Evolutionary conservation across 2,888 invertebrate species (phyloP).

Genomic region (Drosophila peninsularis): DNA sequence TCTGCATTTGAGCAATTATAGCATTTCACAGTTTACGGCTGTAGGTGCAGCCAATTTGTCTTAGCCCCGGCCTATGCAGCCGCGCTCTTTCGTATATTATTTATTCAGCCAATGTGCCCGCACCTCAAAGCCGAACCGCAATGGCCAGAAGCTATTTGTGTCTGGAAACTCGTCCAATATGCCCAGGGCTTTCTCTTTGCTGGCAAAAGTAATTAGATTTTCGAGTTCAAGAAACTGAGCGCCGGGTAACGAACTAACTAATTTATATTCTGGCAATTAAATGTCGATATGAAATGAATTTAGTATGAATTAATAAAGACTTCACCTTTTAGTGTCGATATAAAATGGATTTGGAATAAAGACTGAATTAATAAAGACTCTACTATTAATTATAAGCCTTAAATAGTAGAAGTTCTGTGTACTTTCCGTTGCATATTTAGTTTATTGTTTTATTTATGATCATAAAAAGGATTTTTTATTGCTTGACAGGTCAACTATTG

Average conservation of each 20-base stretch:
- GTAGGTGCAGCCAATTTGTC: slow-evolving; percentile 60
- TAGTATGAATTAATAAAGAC: background rate
- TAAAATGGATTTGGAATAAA: background rate
- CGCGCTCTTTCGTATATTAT: slow-evolving; percentile 12
- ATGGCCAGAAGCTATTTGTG: slow-evolving; percentile 42
- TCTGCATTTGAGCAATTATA: slow-evolving; percentile 51
- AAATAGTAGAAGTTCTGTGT: background rate
- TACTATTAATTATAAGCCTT: background rate
- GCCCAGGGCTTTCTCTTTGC: slow-evolving; percentile 14
- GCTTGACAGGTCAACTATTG: no score
- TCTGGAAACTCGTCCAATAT: slow-evolving; percentile 10
- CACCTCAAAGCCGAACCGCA: slow-evolving; percentile 22
- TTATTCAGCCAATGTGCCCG: slow-evolving; percentile 17
- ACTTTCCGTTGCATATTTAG: background rate
- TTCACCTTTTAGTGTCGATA: background rate
- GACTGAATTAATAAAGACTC: background rate
- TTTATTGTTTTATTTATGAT: background rate
- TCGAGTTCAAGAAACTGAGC: background rate
- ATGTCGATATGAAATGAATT: background rate
- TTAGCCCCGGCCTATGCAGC: slow-evolving; percentile 17
- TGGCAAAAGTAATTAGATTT: slow-evolving; percentile 25
- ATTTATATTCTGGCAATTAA: background rate
- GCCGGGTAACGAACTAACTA: background rate
- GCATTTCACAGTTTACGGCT: slow-evolving; percentile 32
- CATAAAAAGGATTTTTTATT: background rate